A percentile compares a stretch with the other conserved stretches of the same genome.
Conservation (phyloP, 2,888 invertebrate genomes). For the Lasioglossum malachurum region DNA sequence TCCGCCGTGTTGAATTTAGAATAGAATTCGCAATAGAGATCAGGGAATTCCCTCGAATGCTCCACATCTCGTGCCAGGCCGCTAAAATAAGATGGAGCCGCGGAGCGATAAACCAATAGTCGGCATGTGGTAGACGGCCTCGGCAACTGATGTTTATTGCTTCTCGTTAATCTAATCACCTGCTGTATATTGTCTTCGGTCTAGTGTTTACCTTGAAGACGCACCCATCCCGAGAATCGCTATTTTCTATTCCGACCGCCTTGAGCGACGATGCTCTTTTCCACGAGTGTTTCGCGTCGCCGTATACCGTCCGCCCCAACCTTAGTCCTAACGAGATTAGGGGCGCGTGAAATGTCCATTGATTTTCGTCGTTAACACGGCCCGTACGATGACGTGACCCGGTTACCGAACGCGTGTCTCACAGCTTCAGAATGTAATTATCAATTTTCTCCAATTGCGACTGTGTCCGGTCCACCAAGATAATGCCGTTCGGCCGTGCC, state of each 20-base stretch:
- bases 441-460: constrained; percentile 42
- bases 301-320: background rate
- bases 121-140: constrained; percentile 17
- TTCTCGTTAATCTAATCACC: constrained; percentile 19
- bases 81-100: constrained; percentile 34
- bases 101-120: constrained; percentile 37
- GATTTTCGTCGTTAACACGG: constrained; percentile 25
- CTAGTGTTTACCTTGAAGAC: constrained; percentile 21
- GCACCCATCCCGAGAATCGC: constrained; percentile 5
- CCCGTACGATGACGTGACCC: constrained; percentile 21
- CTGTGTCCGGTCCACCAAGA: constrained; percentile 1
- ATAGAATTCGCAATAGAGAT: background rate
- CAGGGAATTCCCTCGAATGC: constrained; percentile 14
- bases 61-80: constrained; percentile 1
- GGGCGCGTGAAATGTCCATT: background rate
- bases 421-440: constrained; percentile 28
- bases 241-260: constrained; percentile 21
- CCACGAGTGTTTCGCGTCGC: constrained; percentile 1
- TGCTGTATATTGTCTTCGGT: constrained; percentile 12
- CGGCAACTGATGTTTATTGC: constrained; percentile 44
- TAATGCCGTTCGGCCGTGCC: background rate
- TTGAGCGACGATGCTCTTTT: background rate
- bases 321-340: constrained; percentile 4
- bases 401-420: background rate
- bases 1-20: background rate